Evolutionary conservation across 2,113 vertebrate species (phyloP), one percentile per base, ranked within the genome.

Genomic region (Irena cyanogastra): DNA sequence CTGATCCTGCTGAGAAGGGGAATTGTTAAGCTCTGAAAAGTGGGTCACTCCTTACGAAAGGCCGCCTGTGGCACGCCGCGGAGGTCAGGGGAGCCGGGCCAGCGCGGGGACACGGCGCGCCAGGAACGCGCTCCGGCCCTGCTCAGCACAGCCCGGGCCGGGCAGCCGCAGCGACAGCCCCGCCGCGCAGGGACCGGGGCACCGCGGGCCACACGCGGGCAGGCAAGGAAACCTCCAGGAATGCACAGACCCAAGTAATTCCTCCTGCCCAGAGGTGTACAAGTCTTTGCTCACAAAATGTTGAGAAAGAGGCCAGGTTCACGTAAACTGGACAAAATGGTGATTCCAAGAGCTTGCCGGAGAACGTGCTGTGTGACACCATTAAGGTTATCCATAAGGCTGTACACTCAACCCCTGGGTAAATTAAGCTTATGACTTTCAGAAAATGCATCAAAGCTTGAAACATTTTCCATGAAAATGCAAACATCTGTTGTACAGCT

Each of bases 11-110:
- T 28, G 82, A 65, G 53, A 66, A 80, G 66, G 35, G 44, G 54
- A 80, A 54, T 14, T 53, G 59, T 39, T 79, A 74, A 92, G 83
- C 79, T 59, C 30, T 14, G 35, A 14, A 81, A 88, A 88, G 0
- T 10, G 63, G 90, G 94, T 90, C 90, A 85, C 3, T 65, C 41
- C 66, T 94, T 39, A 39, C 0, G 1, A 72, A 85, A 77, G 0
- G 1, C 27, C 0, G 35, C 64, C 72, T 33, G 68, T 26, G 61
- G 14, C 52, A 13, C 0, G 2, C 11, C 16, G 23, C 0, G 2
- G 24, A 19, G 69, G n/a, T 10, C 65, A 16, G 78, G 16, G 44
- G 19, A 45, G 39, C 56, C 4, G n/a, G 22, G 13, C 3, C 52
- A 18, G 76, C 26, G 6, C 9, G 1, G 52, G 33, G 39, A 54